These are phyloP conservation scores for Drosophila melanica DNA, from an alignment of 1,140 invertebrate species.

Conservation along the genomic window DNA sequence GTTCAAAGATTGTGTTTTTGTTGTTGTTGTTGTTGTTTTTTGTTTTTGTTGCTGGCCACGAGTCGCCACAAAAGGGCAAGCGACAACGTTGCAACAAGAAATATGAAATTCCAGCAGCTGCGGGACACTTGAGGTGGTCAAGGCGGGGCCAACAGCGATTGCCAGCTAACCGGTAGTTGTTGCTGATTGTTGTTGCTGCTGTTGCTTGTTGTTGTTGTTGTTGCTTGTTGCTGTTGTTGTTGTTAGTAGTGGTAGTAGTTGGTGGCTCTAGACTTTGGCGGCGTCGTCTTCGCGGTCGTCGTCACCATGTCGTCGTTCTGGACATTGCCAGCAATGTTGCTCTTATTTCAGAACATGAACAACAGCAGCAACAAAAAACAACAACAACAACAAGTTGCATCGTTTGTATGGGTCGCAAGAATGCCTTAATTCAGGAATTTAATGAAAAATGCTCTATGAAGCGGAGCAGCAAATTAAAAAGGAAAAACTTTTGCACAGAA, in stretches of 20 bases:
- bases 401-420: constrained; percentile 56
- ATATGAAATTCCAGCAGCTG: constrained; percentile 69
- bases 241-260: constrained; percentile 25
- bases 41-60: constrained; percentile 11
- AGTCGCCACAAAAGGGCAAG: constrained; percentile 66
- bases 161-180: constrained; percentile 46
- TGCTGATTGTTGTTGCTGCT: constrained; percentile 13
- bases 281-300: constrained; percentile 48
- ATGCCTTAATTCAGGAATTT: constrained; percentile 82
- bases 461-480: constrained; percentile 75
- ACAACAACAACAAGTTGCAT: constrained; percentile 35
- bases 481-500: constrained; percentile 66
- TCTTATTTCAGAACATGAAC: constrained; percentile 79
- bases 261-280: constrained; percentile 56
- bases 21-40: not conserved
- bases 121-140: constrained; percentile 46
- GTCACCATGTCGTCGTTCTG: constrained; percentile 75
- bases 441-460: constrained; percentile 83
- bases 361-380: constrained; percentile 38
- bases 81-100: constrained; percentile 37
- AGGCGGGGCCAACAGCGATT: constrained; percentile 31
- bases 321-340: constrained; percentile 75
- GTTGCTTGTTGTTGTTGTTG: not conserved
- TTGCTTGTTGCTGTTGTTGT: constrained; percentile 2
- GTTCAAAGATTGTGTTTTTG: constrained; percentile 18